phyloP scores from a whole-genome alignment of 2,888 invertebrate species.

The Chorisops tibialis region DNA sequence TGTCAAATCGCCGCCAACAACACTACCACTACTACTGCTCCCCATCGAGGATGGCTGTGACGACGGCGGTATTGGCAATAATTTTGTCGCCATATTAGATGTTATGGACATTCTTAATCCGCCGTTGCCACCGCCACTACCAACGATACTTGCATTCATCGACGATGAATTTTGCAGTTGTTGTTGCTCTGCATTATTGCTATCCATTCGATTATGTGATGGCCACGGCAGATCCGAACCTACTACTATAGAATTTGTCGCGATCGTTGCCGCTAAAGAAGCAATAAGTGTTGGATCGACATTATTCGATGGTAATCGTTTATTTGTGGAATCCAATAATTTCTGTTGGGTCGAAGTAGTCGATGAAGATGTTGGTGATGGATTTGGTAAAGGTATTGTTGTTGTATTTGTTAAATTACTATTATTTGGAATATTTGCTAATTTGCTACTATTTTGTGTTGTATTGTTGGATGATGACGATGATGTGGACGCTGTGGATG shows the following conservation, averaged over 20 bases:
- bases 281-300: slow-evolving; percentile 17
- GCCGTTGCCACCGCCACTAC: slow-evolving; percentile 2
- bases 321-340: slow-evolving; percentile 24
- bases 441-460: slow-evolving; percentile 32
- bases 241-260: slow-evolving; percentile 20
- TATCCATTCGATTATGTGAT: slow-evolving; percentile 24
- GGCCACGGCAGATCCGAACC: slow-evolving; percentile 10
- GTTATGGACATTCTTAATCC: background rate
- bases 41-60: slow-evolving; percentile 31
- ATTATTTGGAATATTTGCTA: slow-evolving; percentile 30
- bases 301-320: slow-evolving; percentile 17
- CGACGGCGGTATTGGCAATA: slow-evolving; percentile 33
- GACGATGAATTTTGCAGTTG: slow-evolving; percentile 30
- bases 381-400: slow-evolving; percentile 37
- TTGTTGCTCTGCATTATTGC: background rate
- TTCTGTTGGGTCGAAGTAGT: slow-evolving; percentile 23
- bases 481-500: slow-evolving; percentile 43
- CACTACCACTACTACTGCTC: slow-evolving; percentile 41
- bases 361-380: slow-evolving; percentile 35
- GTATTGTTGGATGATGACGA: slow-evolving; percentile 37
- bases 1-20: slow-evolving; percentile 33
- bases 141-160: slow-evolving; percentile 20
- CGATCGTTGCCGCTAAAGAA: slow-evolving; percentile 12
- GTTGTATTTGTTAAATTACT: slow-evolving; percentile 22
- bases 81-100: slow-evolving; percentile 28